Percentiles rank a stretch among this genome's conserved stretches.
Conservation (phyloP, 2,113 vertebrate species). For the Capricornis sumatraensis region DNA sequence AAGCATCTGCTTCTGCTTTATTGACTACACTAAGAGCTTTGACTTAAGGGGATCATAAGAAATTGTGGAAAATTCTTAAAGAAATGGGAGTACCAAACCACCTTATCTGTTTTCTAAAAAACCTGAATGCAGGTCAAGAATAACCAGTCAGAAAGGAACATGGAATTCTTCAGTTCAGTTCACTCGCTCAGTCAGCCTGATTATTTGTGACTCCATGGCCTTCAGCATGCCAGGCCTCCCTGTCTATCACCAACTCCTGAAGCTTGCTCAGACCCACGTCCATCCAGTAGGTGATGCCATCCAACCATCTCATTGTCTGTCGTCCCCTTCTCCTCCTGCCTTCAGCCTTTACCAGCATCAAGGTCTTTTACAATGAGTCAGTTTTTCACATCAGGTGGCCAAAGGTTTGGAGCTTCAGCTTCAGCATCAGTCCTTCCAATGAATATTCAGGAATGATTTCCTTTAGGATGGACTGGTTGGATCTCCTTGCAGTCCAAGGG, state of each 20-base stretch:
- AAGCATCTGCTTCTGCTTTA: neutral
- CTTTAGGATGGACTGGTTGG: neutral
- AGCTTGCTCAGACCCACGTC: neutral
- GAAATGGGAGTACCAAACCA: neutral
- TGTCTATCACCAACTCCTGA: neutral
- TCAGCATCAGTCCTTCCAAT: neutral
- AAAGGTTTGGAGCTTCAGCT: neutral
- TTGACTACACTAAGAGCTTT: neutral
- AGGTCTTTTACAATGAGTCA: neutral
- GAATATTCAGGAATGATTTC: neutral
- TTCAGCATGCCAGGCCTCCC: neutral
- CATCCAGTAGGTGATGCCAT: neutral
- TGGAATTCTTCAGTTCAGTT: neutral
- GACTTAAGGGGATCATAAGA: neutral
- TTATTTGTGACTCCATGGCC: neutral
- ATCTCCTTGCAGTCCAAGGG: neutral
- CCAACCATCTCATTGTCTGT: neutral
- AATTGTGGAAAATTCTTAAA: neutral
- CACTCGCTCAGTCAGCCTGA: rapidly evolving
- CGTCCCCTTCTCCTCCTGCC: neutral
- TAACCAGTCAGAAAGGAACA: neutral
- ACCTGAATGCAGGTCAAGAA: neutral
- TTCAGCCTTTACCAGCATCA: no score
- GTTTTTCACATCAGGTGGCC: neutral
- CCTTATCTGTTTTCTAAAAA: neutral